Evolutionary conservation across 2,797 vertebrate species (phyloP), one percentile per base, ranked within the genome.

Genomic region (Acrossocheilus wenchowensis): DNA sequence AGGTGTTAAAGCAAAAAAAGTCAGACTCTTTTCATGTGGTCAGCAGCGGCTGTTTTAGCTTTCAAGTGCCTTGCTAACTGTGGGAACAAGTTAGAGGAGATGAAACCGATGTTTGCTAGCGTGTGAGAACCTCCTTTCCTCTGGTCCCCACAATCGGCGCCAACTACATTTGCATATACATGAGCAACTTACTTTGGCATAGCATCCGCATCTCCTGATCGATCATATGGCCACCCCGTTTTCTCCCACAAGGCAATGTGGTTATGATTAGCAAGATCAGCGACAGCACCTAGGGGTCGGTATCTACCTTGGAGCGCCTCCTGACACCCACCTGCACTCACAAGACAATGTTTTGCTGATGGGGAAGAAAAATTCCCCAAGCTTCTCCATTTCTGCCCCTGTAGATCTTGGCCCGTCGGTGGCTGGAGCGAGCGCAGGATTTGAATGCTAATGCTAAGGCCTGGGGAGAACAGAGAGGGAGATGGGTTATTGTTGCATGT

Each of bases 311-410:
- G 84, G 87, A 87, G 64, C 64, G 45, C 89, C 86, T 84, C 34
- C 81, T 79, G 83, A 87, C 86, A 80, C 87, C 88, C 91, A 92
- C 92, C 92, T 93, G 91, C 87, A 90, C 89, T 86, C 89, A 91
- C 89, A 90, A 90, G 81, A 91, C 86, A 77, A 78, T 90, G 91
- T 93, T 93, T 90, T 91, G 89, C 89, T 92, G 89, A 92, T 89
- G 82, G 88, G 54, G 82, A 87, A 83, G 84, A 80, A 90, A 91
- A 88, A 87, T 87, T 83, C 81, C 87, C 87, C 81, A 87, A 86
- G 87, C 88, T 83, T 89, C 87, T 87, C 89, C 85, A 80, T 90
- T 89, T 88, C 87, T 89, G 48, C 82, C 87, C 72, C 83, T 91
- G 90, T 90, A 86, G 88, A 69, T 90, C 74, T 90, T 90, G 90